A percentile compares a stretch with the other conserved stretches of the same genome.
These are phyloP conservation scores for Odontamblyopus rebecca DNA, from an alignment of 2,797 vertebrate species.

Conservation along the genomic window DNA sequence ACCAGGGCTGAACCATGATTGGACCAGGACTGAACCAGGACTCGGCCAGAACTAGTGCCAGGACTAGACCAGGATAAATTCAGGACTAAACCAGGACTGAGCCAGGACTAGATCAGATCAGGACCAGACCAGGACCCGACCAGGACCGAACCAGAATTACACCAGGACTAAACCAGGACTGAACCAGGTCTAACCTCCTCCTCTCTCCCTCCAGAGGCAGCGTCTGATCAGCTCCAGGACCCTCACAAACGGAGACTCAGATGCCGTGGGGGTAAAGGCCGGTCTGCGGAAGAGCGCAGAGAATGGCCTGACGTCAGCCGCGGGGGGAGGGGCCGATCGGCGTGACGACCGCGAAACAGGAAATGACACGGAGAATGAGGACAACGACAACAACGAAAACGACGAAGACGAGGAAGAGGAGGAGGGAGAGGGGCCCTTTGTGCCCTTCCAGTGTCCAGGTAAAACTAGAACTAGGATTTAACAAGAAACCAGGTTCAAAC, in stretches of 20 bases:
- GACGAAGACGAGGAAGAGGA: constrained; percentile 87
- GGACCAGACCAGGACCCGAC: too few relatives aligned
- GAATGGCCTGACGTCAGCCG: constrained; percentile 82
- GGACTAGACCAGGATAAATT: constrained; percentile 32
- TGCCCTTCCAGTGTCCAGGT: constrained; percentile 88
- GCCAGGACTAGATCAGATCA: too few relatives aligned
- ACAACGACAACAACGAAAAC: constrained; percentile 87
- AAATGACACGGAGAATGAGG: constrained; percentile 86
- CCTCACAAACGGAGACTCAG: constrained; percentile 88
- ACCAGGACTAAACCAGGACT: constrained; percentile 65
- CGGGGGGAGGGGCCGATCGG: constrained; percentile 69
- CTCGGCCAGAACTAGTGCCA: constrained; percentile 14
- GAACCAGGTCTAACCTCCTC: constrained; percentile 18
- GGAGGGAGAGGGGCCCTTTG: constrained; percentile 83
- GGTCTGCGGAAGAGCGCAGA: constrained; percentile 83
- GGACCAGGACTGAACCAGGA: constrained; percentile 64
- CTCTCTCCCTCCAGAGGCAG: constrained; percentile 81
- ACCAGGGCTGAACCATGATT: neutral
- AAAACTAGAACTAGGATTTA: constrained; percentile 27
- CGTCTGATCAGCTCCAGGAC: constrained; percentile 87
- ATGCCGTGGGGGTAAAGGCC: constrained; percentile 83
- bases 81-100: constrained; percentile 90
- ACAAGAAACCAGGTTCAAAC: neutral
- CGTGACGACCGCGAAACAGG: constrained; percentile 76
- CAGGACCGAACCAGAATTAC: neutral